Conservation (phyloP, 2,797 vertebrate species). For the Holocentrus rufus region DNA sequence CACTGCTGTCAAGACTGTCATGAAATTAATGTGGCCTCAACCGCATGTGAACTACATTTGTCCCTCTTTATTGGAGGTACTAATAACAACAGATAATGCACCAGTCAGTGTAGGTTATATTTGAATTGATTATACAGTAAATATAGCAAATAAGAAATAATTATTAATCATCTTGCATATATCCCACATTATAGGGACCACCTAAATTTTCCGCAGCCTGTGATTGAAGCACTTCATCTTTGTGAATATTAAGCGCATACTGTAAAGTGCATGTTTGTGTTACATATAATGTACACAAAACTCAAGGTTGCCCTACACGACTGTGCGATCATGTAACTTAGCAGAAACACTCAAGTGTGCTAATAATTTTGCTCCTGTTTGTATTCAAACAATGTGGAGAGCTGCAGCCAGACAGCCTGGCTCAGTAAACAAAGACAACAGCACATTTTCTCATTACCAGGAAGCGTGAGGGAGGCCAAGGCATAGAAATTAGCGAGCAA, state of each 20-base stretch:
- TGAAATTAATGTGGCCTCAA: constrained; percentile 36
- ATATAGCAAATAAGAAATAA: constrained; percentile 43
- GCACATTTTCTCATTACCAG: constrained; percentile 82
- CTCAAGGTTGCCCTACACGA: constrained; percentile 35
- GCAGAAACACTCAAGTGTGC: constrained; percentile 71
- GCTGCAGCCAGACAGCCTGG: constrained; percentile 73
- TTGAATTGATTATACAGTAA: constrained; percentile 39
- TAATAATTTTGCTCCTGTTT: constrained; percentile 77
- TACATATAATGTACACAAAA: constrained; percentile 34
- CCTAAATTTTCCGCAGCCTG: not conserved
- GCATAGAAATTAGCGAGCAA: constrained; percentile 77
- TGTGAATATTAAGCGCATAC: constrained; percentile 23
- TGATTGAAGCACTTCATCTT: constrained; percentile 38
- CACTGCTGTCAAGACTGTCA: constrained; percentile 21
- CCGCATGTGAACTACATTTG: constrained; percentile 28
- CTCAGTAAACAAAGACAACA: constrained; percentile 81
- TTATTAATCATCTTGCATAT: constrained; percentile 36
- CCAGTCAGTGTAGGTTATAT: constrained; percentile 33
- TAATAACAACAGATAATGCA: constrained; percentile 22
- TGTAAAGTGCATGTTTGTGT: constrained; percentile 17
- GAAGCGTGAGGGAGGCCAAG: constrained; percentile 74
- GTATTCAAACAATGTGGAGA: constrained; percentile 79
- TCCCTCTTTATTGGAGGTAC: constrained; percentile 12
- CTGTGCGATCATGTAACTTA: constrained; percentile 62
- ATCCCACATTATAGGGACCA: constrained; percentile 33